Evolutionary conservation across 1,140 invertebrate species (phyloP), one percentile per base, ranked within the genome.

Genomic region (Drosophila arizonae): DNA sequence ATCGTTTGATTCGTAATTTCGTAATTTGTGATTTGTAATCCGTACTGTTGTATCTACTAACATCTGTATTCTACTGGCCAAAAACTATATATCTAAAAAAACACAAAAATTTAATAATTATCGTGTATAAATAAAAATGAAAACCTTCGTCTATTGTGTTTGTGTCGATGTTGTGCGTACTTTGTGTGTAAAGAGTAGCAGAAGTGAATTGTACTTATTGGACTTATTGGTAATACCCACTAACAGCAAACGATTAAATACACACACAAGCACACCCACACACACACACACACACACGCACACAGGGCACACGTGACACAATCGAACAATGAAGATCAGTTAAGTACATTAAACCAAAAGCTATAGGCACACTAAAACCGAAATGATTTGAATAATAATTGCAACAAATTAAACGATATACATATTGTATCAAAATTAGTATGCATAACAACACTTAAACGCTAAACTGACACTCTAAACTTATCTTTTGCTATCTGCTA

Each of bases 131-230:
- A 45, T 4, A 8, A 8, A 46, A 46, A 17, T 8, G 43, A 45
- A 45, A 45, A 43, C 39, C 39, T 61, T 60, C 39, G 46, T 67
- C 48, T 11, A 28, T 46, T 60, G 70, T 50, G 45, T 62, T 73
- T 81, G 76, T 77, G 62, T 84, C 56, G 48, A 85, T 84, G 77
- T 84, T 84, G 80, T 84, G 81, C 70, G 80, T 85, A 79, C 43
- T 85, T 82, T 76, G 61, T 71, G 61, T 71, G 51, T 76, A 57
- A 60, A 55, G 71, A 65, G 36, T 61, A 71, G 39, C 11, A 51
- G 15, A n/a, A 24, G 13, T 10, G 11, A 39, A 55, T 36, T 33
- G 28, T 26, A 50, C 41, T 36, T 66, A 36, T 26, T 52, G 33
- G 50, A 54, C 33, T 55, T 33, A 28, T 30, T 43, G 43, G 57